phyloP scores from a whole-genome alignment of 2,113 vertebrate genomes.

The Mastomys natalensis region DNA sequence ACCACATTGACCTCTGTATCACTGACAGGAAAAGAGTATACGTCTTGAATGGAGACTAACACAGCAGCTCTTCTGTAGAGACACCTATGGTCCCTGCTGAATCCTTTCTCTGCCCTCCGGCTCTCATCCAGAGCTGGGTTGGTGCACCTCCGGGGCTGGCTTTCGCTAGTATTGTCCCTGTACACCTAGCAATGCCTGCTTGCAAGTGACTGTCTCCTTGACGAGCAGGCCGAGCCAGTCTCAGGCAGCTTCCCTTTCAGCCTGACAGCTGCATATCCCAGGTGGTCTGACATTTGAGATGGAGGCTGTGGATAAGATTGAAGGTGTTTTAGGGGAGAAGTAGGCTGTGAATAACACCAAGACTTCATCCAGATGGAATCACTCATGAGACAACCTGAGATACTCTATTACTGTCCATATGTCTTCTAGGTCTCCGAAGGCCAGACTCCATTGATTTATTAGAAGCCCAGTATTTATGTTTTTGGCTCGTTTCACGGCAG shows the following conservation, averaged over 20 bases:
- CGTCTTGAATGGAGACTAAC: background rate
- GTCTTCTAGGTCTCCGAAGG: slow-evolving; percentile 92
- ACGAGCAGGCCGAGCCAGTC: slow-evolving; percentile 77
- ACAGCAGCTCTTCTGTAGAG: background rate
- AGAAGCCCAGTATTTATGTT: slow-evolving; percentile 86
- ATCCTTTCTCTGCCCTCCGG: background rate
- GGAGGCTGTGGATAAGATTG: slow-evolving; percentile 91
- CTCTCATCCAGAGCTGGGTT: slow-evolving; percentile 40
- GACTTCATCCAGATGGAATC: slow-evolving; percentile 91
- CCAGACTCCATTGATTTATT: slow-evolving; percentile 93
- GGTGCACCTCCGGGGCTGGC: slow-evolving; percentile 1
- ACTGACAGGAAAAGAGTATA: background rate
- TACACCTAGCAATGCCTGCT: slow-evolving; percentile 76
- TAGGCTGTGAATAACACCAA: slow-evolving; percentile 90
- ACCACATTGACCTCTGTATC: background rate
- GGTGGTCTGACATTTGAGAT: slow-evolving; percentile 98
- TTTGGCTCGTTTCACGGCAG: slow-evolving; percentile 81
- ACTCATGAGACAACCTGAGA: slow-evolving; percentile 95
- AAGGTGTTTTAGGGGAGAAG: slow-evolving; percentile 93
- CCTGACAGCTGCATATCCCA: slow-evolving; percentile 96
- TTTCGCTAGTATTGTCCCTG: slow-evolving; percentile 59
- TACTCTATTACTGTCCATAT: slow-evolving; percentile 95
- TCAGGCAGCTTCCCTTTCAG: slow-evolving; percentile 91
- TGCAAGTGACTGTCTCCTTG: slow-evolving; percentile 79
- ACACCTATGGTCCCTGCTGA: background rate